Evolutionary conservation across 2,113 vertebrate species (phyloP), one percentile per base, ranked within the genome.

Genomic region (Pagrus major): DNA sequence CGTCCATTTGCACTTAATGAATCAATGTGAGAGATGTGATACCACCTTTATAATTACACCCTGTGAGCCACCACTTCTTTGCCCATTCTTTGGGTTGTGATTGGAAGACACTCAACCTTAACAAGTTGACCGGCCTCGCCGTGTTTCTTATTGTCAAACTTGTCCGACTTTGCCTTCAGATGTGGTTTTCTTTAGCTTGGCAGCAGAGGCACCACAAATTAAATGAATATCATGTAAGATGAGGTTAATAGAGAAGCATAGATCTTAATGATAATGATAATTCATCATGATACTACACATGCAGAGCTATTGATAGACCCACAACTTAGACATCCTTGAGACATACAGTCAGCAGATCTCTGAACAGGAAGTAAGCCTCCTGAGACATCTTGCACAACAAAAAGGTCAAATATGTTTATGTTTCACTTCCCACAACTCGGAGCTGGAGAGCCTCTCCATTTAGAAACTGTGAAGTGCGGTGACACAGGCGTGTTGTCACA

Each of bases 331-430:
- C 16, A 56, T 12, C 27, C 33, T 63, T 31, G 27, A 71, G 66
- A 59, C 56, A 59, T 5, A 12, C n/a, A 27, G 1, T 47, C 9
- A 39, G 59, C 11, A 37, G 35, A 37, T 35, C 55, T 84, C 67
- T 42, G 35, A 58, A 33, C 41, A 75, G 39, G 27, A 74, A 10
- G 66, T 44, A 31, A 52, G 59, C 59, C 77, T 77, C 77, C 58
- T 39, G 58, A 85, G 81, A 77, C 70, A 55, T 81, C 63, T 84
- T 71, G 64, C 29, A 44, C 49, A 65, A 60, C 54, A 55, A 82
- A 81, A 86, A 87, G 86, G 85, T 89, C 76, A 83, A 72, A 79
- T 27, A 47, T 80, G 86, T 89, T 91, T 86, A 42, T 25, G 61
- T 82, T 80, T 82, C 80, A 78, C 86, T 78, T 90, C 69, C 80